A percentile compares a stretch with the other conserved stretches of the same genome.
Conservation (phyloP, 2,888 invertebrate genomes). For the Ochropleura leucogaster region DNA sequence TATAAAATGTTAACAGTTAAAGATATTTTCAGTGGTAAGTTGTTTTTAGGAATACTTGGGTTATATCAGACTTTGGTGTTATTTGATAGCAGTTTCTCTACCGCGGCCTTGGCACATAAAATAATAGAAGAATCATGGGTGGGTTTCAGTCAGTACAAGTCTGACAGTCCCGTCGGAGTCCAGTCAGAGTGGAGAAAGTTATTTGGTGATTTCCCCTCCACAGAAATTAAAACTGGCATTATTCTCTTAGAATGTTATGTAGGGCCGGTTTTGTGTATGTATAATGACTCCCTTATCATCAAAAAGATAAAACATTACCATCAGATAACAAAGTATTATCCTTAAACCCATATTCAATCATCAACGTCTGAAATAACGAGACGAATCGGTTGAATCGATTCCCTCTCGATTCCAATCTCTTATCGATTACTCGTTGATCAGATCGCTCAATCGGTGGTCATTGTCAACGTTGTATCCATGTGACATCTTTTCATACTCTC, state of each 20-base stretch:
- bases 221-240: too few relatives aligned
- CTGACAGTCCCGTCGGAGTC: too few relatives aligned
- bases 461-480: constrained; percentile 78
- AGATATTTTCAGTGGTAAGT: neutral
- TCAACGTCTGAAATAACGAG: constrained; percentile 80
- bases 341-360: constrained; percentile 66
- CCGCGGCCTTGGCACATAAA: too few relatives aligned
- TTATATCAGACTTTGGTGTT: neutral
- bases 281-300: constrained; percentile 32
- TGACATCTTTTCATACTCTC: constrained; percentile 72
- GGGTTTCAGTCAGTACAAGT: too few relatives aligned
- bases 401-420: constrained; percentile 76
- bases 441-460: constrained; percentile 83
- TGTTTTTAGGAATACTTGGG: neutral
- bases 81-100: neutral
- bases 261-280: neutral
- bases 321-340: constrained; percentile 52
- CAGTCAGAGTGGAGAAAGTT: too few relatives aligned
- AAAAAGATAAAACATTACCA: constrained; percentile 42
- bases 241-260: neutral
- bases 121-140: too few relatives aligned
- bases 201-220: too few relatives aligned
- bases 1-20: neutral
- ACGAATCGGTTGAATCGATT: constrained; percentile 76
- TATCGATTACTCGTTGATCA: constrained; percentile 78